A percentile compares a stretch with the other conserved stretches of the same genome.
Evolutionary conservation across 2,888 invertebrate genomes (phyloP).

Genomic region (Priocnemis perturbator): DNA sequence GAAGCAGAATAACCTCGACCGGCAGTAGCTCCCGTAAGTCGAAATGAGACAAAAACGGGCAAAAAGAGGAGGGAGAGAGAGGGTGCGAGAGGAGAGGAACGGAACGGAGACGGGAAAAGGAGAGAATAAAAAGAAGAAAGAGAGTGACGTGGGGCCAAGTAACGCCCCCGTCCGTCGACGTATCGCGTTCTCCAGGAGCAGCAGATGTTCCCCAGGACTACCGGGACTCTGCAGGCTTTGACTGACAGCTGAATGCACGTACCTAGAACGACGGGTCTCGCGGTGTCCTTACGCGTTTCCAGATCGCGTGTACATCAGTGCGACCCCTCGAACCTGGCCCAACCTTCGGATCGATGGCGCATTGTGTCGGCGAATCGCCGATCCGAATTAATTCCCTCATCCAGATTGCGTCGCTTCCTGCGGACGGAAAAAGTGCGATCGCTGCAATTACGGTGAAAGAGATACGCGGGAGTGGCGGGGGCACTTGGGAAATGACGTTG

Average conservation of each 20-base stretch:
- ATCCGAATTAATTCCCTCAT: too few relatives aligned
- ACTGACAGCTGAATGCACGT: constrained; percentile 72
- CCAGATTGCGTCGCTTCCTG: too few relatives aligned
- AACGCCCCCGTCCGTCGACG: constrained; percentile 50
- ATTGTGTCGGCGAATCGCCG: too few relatives aligned
- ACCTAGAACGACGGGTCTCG: constrained; percentile 43
- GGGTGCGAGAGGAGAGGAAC: background rate
- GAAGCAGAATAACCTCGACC: too few relatives aligned
- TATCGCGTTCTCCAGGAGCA: constrained; percentile 56
- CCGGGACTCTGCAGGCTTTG: constrained; percentile 52
- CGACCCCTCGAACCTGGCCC: background rate
- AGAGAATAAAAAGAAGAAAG: constrained; percentile 8
- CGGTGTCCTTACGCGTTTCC: constrained; percentile 47
- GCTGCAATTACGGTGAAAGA: too few relatives aligned
- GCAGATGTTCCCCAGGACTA: constrained; percentile 55
- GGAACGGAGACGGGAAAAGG: background rate
- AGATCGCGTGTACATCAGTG: constrained; percentile 31
- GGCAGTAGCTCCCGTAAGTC: too few relatives aligned
- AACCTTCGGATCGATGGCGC: constrained; percentile 6
- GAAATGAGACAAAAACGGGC: constrained; percentile 1
- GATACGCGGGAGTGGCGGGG: too few relatives aligned
- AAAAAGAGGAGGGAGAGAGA: constrained; percentile 17
- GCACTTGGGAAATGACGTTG: too few relatives aligned
- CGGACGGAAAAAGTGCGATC: too few relatives aligned
- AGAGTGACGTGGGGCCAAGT: constrained; percentile 32